These are phyloP conservation scores for Cromileptes altivelis DNA, from an alignment of 2,113 vertebrate genomes.

Conservation along the genomic window DNA sequence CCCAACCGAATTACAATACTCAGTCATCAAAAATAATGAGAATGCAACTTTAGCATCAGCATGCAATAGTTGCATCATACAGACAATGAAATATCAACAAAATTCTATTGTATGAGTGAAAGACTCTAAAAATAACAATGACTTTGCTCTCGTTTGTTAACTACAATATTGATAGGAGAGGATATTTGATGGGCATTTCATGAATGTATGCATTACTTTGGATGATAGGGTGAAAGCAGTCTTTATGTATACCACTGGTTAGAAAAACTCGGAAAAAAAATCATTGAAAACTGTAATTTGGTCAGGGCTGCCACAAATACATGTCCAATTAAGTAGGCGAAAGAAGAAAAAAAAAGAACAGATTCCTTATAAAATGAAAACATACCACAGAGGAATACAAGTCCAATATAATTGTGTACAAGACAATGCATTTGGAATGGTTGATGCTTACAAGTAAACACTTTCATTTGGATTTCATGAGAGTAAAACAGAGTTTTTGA, in stretches of 20 bases:
- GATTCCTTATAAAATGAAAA: slow-evolving; percentile 41
- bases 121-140: slow-evolving; percentile 4
- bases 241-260: slow-evolving; percentile 75
- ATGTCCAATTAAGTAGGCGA: slow-evolving; percentile 76
- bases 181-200: slow-evolving; percentile 46
- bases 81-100: slow-evolving; percentile 43
- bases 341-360: not conserved
- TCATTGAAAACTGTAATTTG: slow-evolving; percentile 64
- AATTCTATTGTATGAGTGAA: not conserved
- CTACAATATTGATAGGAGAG: slow-evolving; percentile 31
- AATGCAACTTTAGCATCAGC: slow-evolving; percentile 42
- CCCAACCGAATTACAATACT: slow-evolving; percentile 78
- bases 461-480: slow-evolving; percentile 1
- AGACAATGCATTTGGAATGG: slow-evolving; percentile 37
- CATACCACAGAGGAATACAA: slow-evolving; percentile 59
- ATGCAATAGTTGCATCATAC: slow-evolving; percentile 44
- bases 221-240: slow-evolving; percentile 79
- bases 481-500: slow-evolving; percentile 31
- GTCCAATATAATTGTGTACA: slow-evolving; percentile 41
- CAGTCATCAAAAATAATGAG: slow-evolving; percentile 24
- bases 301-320: slow-evolving; percentile 82
- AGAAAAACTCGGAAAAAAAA: slow-evolving; percentile 23
- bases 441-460: slow-evolving; percentile 28
- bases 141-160: slow-evolving; percentile 17
- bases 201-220: slow-evolving; percentile 48